Percentiles rank a stretch among this genome's conserved stretches.
phyloP scores from a whole-genome alignment of 2,888 invertebrate species.

The Mycalesis mineus region DNA sequence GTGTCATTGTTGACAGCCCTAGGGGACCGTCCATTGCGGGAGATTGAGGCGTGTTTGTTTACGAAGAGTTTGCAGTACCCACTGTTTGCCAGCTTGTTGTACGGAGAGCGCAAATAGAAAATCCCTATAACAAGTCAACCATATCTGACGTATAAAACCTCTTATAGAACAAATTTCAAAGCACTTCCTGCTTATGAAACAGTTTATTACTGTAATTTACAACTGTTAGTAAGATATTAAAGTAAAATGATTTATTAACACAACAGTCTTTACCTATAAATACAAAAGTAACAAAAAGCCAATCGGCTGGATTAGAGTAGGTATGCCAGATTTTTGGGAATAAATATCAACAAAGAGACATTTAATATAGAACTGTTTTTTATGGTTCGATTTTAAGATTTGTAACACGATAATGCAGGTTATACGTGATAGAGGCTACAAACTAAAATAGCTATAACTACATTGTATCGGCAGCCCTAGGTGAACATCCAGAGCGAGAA shows the following conservation, averaged over 20 bases:
- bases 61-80: slow-evolving; percentile 48
- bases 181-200: background rate
- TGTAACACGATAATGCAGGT: no score
- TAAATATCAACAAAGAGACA: no score
- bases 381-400: no score
- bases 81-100: slow-evolving; percentile 53
- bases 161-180: background rate
- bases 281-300: no score
- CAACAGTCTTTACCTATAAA: no score
- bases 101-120: slow-evolving; percentile 25
- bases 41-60: slow-evolving; percentile 54
- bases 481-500: no score
- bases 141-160: background rate
- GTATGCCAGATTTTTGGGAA: no score
- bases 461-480: no score
- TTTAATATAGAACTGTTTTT: no score
- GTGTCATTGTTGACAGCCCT: background rate
- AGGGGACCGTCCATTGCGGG: slow-evolving; percentile 8
- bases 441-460: no score
- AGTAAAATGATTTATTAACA: background rate
- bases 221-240: background rate
- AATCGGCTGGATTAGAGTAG: no score
- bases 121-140: background rate
- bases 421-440: no score
- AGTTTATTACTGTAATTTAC: background rate